Evolutionary conservation across 2,888 invertebrate species (phyloP), one percentile per base, ranked within the genome.

Genomic region (Celastrina argiolus): DNA sequence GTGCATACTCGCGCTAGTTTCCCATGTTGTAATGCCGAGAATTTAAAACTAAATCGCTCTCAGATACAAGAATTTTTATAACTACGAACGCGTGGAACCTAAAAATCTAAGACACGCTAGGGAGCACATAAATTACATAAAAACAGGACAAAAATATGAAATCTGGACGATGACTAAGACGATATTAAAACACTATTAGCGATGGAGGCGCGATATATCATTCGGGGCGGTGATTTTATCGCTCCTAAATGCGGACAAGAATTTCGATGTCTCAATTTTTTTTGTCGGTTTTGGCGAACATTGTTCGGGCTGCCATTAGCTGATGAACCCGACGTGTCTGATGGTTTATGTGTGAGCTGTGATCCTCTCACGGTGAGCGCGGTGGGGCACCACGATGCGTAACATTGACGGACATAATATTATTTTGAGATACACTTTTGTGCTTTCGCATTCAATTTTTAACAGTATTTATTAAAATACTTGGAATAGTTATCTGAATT

Each of bases 131-230:
- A 51, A 51, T 51, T 22, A 26, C 10, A 26, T 10, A 51, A 51
- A 51, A 51, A 26, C 51, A 14, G 51, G 22, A 51, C 51, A 22
- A 12, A 18, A 51, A 51, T 51, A 51, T 51, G 51, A 51, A 51
- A 51, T 51, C 58, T 14, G 67, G 71, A n/a, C n/a, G 78, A 84
- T 88, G 86, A 88, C 84, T 88, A 85, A 88, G 79, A 71, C 74
- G 82, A 82, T 85, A 90, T 91, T 91, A 90, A 88, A 91, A 88
- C 74, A 87, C 88, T 88, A 90, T 91, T 91, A 91, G 87, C 82
- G 80, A 83, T 79, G 81, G 78, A 74, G 75, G 78, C 74, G 77
- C 83, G 76, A 87, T 88, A 88, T 88, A 88, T 89, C 88, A 89
- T 87, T 82, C 75, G 73, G 79, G 82, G 84, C 83, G 81, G 82